These are phyloP conservation scores for Pomatorhinus ruficollis DNA, from an alignment of 2,113 vertebrate species.

Conservation along the genomic window DNA sequence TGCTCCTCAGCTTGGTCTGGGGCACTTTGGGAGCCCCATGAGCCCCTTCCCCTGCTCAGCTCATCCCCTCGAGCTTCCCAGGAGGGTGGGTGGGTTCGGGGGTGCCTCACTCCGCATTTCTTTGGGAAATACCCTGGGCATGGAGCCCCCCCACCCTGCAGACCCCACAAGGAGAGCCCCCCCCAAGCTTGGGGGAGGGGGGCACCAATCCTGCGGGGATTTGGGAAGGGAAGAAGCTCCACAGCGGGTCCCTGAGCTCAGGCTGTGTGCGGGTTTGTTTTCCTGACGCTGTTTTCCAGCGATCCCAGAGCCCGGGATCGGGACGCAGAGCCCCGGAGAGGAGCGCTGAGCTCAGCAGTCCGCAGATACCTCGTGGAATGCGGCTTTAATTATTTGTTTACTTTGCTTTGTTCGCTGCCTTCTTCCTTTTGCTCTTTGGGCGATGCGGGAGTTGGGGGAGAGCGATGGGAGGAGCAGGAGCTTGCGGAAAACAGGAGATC, in stretches of 20 bases:
- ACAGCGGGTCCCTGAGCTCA: background rate
- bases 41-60: background rate
- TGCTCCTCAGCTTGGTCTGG: background rate
- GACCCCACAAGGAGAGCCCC: background rate
- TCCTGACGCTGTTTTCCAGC: background rate
- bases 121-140: fast-evolving
- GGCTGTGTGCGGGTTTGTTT: background rate
- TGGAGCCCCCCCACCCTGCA: background rate
- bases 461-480: background rate
- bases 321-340: background rate
- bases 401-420: background rate
- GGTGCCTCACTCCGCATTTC: fast-evolving
- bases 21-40: background rate
- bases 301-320: background rate
- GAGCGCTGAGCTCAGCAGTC: constrained; percentile 29
- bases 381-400: background rate
- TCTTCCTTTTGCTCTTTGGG: background rate
- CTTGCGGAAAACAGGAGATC: background rate
- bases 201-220: fast-evolving
- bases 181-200: background rate
- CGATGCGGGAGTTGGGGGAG: background rate
- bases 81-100: background rate
- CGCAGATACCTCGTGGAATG: background rate
- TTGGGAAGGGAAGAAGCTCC: background rate
- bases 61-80: background rate